Conservation (phyloP, 2,888 invertebrate species). For the Dynastes maya region DNA sequence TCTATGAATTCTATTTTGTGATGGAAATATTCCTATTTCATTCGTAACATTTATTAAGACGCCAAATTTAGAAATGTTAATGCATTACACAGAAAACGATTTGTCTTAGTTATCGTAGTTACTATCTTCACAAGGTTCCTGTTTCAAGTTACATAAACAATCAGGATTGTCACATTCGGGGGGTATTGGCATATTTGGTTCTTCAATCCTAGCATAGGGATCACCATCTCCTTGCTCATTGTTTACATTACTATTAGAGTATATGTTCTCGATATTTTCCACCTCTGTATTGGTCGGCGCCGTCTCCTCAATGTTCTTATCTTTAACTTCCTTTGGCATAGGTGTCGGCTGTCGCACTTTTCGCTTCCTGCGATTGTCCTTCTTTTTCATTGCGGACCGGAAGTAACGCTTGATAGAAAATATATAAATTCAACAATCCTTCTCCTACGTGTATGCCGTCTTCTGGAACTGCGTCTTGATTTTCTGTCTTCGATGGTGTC, state of each 20-base stretch:
- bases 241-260: not conserved
- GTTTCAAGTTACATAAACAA: slow-evolving; percentile 54
- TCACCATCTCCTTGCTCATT: not conserved
- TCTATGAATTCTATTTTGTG: not conserved
- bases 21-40: slow-evolving; percentile 15
- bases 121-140: slow-evolving; percentile 49
- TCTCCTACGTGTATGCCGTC: not conserved
- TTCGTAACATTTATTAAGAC: slow-evolving; percentile 2
- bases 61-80: slow-evolving; percentile 15
- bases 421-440: not conserved
- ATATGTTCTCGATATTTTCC: not conserved
- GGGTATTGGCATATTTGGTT: not conserved
- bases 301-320: not conserved
- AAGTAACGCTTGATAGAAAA: not conserved
- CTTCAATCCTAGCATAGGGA: not conserved
- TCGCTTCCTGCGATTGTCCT: not conserved
- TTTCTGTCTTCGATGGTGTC: slow-evolving; percentile 15
- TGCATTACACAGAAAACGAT: slow-evolving; percentile 12
- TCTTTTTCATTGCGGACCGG: not conserved
- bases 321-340: not conserved
- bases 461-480: not conserved
- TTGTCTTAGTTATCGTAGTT: slow-evolving; percentile 34
- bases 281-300: not conserved
- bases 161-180: slow-evolving; percentile 54
- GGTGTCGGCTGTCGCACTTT: slow-evolving; percentile 11